Conservation (phyloP, 2,797 vertebrate genomes). For the Aquila chrysaetos region DNA sequence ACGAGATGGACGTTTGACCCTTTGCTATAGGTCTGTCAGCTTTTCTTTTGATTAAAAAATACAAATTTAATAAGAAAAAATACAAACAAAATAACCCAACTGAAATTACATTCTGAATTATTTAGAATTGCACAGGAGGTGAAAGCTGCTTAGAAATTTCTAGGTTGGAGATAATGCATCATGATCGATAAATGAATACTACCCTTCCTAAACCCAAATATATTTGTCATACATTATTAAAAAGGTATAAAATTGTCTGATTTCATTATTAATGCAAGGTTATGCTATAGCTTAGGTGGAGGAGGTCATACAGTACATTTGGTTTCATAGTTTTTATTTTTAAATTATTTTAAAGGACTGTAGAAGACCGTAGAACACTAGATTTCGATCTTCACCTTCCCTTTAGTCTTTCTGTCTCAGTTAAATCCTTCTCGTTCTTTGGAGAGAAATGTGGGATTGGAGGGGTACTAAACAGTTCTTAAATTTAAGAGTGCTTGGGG, state of each 20-base stretch:
- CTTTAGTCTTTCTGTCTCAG: background rate
- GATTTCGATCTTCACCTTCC: background rate
- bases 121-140: slow-evolving; percentile 73
- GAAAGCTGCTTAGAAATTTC: slow-evolving; percentile 70
- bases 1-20: background rate
- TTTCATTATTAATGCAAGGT: slow-evolving; percentile 72
- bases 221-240: slow-evolving; percentile 73
- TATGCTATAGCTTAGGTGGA: slow-evolving; percentile 17
- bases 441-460: background rate
- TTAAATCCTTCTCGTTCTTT: background rate
- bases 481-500: background rate
- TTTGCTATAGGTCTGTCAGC: background rate
- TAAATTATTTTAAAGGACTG: background rate
- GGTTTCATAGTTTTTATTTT: background rate
- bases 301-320: background rate
- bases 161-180: slow-evolving; percentile 72
- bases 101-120: slow-evolving; percentile 75
- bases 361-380: background rate
- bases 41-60: slow-evolving; percentile 42
- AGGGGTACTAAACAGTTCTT: background rate
- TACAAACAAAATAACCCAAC: background rate
- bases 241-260: slow-evolving; percentile 62
- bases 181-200: slow-evolving; percentile 73
- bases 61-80: slow-evolving; percentile 57
- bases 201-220: slow-evolving; percentile 67